Conservation (phyloP, 2,113 vertebrate genomes). For the Nothocercus nigrocapillus region DNA sequence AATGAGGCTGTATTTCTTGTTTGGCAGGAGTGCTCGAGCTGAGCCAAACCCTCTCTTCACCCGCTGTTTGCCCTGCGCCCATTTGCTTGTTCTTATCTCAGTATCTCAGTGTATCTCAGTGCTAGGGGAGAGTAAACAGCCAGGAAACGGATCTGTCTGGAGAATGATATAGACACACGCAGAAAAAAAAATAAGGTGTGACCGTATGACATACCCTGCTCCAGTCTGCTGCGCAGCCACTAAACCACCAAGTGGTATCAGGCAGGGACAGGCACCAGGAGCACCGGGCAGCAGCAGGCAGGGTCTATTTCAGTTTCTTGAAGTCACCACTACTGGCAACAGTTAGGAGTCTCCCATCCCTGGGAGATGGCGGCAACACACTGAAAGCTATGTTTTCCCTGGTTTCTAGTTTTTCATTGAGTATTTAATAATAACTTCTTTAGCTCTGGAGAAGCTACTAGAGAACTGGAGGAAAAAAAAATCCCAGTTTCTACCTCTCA, state of each 20-base stretch:
- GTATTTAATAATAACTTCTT: background rate
- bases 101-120: background rate
- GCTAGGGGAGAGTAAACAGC: background rate
- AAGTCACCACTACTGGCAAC: background rate
- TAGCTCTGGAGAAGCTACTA: background rate
- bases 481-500: background rate
- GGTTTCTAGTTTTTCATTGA: background rate
- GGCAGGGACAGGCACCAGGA: background rate
- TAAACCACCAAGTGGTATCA: background rate
- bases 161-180: background rate
- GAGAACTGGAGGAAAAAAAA: background rate
- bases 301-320: background rate
- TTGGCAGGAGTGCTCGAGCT: background rate
- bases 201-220: background rate
- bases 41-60: background rate
- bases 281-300: background rate
- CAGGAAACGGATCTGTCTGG: background rate
- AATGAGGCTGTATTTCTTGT: background rate
- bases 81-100: background rate
- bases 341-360: background rate
- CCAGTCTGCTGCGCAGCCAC: background rate
- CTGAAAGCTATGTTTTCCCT: background rate
- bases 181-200: background rate
- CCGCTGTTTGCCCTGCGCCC: background rate
- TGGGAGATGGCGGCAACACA: background rate